Conservation (phyloP, 2,888 invertebrate genomes). For the Epistrophe grossulariae region DNA sequence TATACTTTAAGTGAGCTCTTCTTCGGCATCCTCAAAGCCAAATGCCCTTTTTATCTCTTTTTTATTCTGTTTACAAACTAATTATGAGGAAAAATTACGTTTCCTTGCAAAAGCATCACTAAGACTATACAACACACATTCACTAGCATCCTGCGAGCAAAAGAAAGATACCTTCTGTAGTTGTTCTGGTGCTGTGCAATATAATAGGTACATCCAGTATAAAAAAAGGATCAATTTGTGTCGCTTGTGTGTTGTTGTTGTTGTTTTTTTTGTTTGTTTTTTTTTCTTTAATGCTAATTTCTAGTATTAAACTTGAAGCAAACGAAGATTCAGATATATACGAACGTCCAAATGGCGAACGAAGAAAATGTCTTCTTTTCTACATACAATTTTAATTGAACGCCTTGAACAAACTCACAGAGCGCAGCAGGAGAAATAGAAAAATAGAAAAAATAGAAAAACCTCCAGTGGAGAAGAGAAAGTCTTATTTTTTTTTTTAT, state of each 20-base stretch:
- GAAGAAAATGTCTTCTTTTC: constrained; percentile 8
- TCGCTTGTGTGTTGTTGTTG: constrained; percentile 9
- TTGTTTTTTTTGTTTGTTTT: not conserved
- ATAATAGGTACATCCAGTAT: not conserved
- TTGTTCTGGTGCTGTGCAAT: not conserved
- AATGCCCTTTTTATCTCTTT: constrained; percentile 17
- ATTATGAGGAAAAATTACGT: constrained; percentile 52
- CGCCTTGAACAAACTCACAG: constrained; percentile 3
- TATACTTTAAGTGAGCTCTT: constrained; percentile 26
- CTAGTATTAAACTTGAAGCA: constrained; percentile 32
- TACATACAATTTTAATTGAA: constrained; percentile 19
- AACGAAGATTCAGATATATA: constrained; percentile 5
- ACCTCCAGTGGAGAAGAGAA: not conserved
- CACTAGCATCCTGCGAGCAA: not conserved
- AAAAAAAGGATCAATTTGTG: constrained; percentile 58
- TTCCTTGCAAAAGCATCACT: not conserved
- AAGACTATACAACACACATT: not conserved
- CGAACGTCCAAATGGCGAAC: constrained; percentile 36
- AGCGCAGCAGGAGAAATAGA: not conserved
- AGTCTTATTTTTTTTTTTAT: too few species aligned
- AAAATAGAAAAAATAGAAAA: constrained; percentile 9
- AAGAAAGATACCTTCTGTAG: not conserved
- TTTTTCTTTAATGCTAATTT: constrained; percentile 55
- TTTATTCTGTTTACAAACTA: constrained; percentile 41
- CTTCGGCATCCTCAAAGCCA: constrained; percentile 34